Evolutionary conservation across 2,797 vertebrate genomes (phyloP).

Genomic region (Eulemur mongoz): DNA sequence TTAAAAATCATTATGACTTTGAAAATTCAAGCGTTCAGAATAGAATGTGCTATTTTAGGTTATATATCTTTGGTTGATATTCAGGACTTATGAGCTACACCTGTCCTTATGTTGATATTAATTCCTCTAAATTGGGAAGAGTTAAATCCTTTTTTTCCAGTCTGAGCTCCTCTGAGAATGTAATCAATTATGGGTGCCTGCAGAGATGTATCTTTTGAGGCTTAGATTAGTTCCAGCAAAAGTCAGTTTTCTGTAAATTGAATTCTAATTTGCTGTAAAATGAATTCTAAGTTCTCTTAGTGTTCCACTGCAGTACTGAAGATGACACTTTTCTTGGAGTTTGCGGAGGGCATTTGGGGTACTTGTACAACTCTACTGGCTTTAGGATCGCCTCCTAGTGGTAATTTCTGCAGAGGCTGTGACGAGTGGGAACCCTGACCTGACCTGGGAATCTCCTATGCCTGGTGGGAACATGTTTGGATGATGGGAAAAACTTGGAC

Average conservation of each 20-base stretch:
- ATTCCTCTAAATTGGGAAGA: not conserved
- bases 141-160: not conserved
- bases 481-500: not conserved
- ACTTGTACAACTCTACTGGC: not conserved
- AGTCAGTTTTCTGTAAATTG: conserved; percentile 6
- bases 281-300: not conserved
- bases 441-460: not conserved
- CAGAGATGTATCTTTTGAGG: not conserved
- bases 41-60: not conserved
- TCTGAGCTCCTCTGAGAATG: not conserved
- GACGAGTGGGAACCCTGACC: not conserved
- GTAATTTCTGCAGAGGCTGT: not conserved
- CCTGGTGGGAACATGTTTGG: not conserved
- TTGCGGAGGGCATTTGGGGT: not conserved
- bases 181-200: not conserved
- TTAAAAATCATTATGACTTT: conserved; percentile 10
- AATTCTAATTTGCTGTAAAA: not conserved
- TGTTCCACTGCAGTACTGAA: not conserved
- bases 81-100: not conserved
- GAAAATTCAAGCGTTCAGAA: not conserved
- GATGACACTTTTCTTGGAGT: not conserved
- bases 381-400: not conserved
- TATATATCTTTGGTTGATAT: not conserved
- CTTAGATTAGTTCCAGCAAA: not conserved
- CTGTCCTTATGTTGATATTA: not conserved